Percentiles rank a stretch among this genome's conserved stretches.
Conservation (phyloP, 2,797 vertebrate genomes). For the Falco cherrug region DNA sequence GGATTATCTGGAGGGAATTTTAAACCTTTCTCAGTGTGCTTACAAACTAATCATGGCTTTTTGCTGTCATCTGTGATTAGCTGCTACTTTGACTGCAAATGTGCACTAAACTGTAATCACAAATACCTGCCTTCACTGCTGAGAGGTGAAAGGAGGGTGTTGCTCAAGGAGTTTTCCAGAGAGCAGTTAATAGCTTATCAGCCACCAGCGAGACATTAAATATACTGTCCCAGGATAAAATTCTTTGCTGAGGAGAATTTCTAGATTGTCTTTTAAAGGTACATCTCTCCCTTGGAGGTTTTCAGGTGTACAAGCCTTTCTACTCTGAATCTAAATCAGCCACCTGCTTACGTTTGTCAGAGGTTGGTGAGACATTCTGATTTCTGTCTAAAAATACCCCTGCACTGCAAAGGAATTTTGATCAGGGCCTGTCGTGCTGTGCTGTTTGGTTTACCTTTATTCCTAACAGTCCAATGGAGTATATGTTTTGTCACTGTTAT, state of each 20-base stretch:
- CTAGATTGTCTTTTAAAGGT: neutral
- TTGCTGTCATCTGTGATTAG: neutral
- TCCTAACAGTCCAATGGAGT: neutral
- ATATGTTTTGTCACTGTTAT: neutral
- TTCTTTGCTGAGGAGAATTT: neutral
- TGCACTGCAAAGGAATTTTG: neutral
- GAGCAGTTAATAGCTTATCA: neutral
- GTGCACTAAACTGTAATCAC: neutral
- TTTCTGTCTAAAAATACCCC: neutral
- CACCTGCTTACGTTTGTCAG: neutral
- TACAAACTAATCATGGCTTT: neutral
- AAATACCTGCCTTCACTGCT: neutral
- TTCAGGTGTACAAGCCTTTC: neutral
- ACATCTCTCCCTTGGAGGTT: neutral
- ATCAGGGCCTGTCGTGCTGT: neutral
- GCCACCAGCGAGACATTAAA: neutral
- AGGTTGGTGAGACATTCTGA: neutral
- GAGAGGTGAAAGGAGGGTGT: neutral
- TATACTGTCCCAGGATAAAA: neutral
- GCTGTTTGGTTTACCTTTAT: neutral
- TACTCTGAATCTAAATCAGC: neutral
- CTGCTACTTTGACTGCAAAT: neutral
- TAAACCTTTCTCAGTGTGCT: neutral
- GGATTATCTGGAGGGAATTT: neutral
- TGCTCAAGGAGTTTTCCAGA: neutral